Base-by-base conservation (phyloP, 1,140 invertebrate species). In the Neodiprion virginianus region DNA sequence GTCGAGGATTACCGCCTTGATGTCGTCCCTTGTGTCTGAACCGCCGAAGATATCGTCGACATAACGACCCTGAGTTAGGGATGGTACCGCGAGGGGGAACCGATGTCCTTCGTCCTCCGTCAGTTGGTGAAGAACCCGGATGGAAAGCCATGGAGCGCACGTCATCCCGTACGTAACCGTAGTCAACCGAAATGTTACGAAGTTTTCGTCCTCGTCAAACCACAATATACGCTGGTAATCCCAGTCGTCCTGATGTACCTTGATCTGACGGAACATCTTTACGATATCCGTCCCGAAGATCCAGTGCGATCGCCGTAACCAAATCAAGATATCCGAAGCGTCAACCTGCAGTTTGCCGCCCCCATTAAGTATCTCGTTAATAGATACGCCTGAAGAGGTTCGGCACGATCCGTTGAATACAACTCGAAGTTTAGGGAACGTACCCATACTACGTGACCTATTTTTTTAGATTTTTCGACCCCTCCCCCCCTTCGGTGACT, bases 361-460 rank as follows among this genome's bases (percentile, higher is more conserved):
- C 0, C 69, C 67, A 0, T 77, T 67, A 14, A 83, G 73, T 10
- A 65, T 71, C 23, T 88, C 79, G 77, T 89, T 89, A 0, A 88
- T 69, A 4, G 79, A 82, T 11, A 74, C 48, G 5, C 77, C 78
- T 17, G 72, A 76, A n/a, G 67, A 48, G 0, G 74, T 72, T 50
- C 79, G 79, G 14, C 81, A 80, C 49, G 80, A 84, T 0, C 78
- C 86, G 77, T 88, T 79, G 74, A 85, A 87, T 1, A 88, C 86
- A 0, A 84, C 68, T 48, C 77, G 28, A 3, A 78, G 10, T 14
- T 74, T 74, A n/a, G n/a, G n/a, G n/a, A n/a, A n/a, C n/a, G n/a
- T n/a, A n/a, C n/a, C n/a, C n/a, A n/a, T n/a, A n/a, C n/a, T n/a
- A n/a, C n/a, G n/a, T n/a, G n/a, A n/a, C n/a, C n/a, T n/a, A n/a